Conservation (phyloP, 2,888 invertebrate genomes). For the Serrognathus titanus region DNA sequence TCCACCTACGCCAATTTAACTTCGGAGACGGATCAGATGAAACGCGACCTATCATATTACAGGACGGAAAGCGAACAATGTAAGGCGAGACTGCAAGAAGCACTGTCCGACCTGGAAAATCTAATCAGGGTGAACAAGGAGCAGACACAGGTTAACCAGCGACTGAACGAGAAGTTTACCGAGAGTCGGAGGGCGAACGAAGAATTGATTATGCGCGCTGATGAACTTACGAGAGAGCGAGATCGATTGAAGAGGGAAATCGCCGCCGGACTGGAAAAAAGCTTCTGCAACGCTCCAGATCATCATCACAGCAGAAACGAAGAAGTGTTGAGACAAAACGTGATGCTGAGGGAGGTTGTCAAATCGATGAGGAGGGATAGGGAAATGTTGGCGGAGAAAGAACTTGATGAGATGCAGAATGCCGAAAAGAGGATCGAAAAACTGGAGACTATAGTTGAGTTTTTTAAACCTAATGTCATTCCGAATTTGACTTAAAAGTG, state of each 20-base stretch:
- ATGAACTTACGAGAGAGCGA: conserved; percentile 8
- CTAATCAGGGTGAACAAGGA: conserved; percentile 14
- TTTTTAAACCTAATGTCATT: conserved; percentile 9
- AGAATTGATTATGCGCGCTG: conserved; percentile 9
- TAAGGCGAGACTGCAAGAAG: conserved; percentile 5
- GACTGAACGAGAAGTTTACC: conserved; percentile 10
- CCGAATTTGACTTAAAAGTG: no score
- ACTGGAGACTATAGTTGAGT: conserved; percentile 20
- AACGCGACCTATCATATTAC: conserved; percentile 7
- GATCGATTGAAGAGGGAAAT: conserved; percentile 10
- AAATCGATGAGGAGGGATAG: conserved; percentile 26
- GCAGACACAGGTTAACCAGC: conserved; percentile 1
- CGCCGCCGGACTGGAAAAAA: conserved; percentile 1
- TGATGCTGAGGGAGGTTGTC: conserved; percentile 26
- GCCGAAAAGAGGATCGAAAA: conserved; percentile 22
- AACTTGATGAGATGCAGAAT: conserved; percentile 6
- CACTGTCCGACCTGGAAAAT: conserved; percentile 12
- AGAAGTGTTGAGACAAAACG: conserved; percentile 22
- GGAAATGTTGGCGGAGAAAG: conserved; percentile 4
- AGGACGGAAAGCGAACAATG: conserved; percentile 11
- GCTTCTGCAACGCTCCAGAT: conserved; percentile 13
- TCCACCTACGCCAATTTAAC: conserved; percentile 12
- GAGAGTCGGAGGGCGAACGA: conserved; percentile 12
- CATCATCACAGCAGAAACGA: conserved; percentile 23
- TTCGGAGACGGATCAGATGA: conserved; percentile 14